A percentile compares a stretch with the other conserved stretches of the same genome.
Conservation (phyloP, 2,113 vertebrate genomes). For the Pseudonaja textilis region DNA sequence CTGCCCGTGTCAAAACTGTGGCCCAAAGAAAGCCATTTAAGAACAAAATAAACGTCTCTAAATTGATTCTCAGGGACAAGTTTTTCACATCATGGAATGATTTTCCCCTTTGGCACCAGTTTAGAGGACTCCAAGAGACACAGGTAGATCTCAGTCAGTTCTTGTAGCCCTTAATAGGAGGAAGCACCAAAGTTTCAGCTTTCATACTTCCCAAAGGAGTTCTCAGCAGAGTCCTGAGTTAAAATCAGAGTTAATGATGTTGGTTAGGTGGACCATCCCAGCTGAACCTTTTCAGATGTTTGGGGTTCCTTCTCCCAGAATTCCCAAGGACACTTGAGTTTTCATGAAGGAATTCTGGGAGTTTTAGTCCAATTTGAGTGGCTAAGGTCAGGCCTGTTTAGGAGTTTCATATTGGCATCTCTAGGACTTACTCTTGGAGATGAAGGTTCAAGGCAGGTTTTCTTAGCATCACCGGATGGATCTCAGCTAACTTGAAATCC, state of each 20-base stretch:
- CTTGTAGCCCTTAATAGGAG: background rate
- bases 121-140: background rate
- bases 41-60: conserved; percentile 42
- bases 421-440: no score
- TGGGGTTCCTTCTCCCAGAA: background rate
- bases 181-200: background rate
- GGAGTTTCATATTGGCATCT: background rate
- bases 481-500: background rate
- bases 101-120: background rate
- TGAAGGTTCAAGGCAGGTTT: background rate
- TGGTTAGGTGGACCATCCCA: background rate
- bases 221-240: background rate
- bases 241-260: background rate
- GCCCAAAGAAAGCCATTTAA: conserved; percentile 32
- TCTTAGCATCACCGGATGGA: background rate
- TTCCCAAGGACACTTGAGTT: background rate
- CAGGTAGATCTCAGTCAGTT: background rate
- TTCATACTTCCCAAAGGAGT: background rate
- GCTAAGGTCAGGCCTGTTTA: background rate
- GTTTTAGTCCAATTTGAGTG: background rate
- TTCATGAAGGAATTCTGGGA: background rate
- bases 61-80: conserved; percentile 2
- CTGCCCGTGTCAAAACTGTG: background rate
- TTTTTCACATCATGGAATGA: conserved; percentile 18
- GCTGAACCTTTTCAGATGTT: background rate